Evolutionary conservation across 2,797 vertebrate species (phyloP), one percentile per base, ranked within the genome.

Genomic region (Ctenopoma multispine): DNA sequence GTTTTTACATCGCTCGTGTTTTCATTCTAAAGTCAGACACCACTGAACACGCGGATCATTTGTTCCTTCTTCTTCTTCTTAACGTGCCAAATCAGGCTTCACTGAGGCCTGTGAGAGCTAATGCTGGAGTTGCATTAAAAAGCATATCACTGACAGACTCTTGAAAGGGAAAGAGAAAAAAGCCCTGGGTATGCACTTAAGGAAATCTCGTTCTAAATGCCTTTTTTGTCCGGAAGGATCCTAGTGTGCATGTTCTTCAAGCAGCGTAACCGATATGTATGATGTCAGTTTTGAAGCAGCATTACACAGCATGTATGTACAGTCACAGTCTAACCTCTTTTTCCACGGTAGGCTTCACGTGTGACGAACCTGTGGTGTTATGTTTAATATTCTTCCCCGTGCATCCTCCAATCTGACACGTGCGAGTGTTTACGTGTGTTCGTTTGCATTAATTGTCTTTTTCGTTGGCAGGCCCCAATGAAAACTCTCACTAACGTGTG

Each of bases 391-490:
- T 77, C 76, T 83, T 18, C 72, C 87, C 81, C 85, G 66, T 88
- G 79, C 81, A 47, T 82, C 85, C 89, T 88, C 50, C 72, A 80
- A 7, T 61, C 6, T 63, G 67, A 21, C n/a, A 12, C 17, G 18
- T 4, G 17, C 3, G 51, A 63, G 63, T 41, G 58, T 34, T 38
- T 47, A 56, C 27, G 21, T 34, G 44, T 43, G 71, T 24, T 36
- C 15, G 78, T 64, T 12, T 85, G 69, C 87, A 82, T 75, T 5
- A 1, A n/a, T 14, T 53, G 64, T 85, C 24, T 8, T 72, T 94
- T 80, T 80, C 85, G 82, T 92, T 94, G 95, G 94, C 95, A 86
- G 96, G 96, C 92, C 92, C 95, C 96, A 89, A 83, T 92, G 79
- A 89, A 90, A 72, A 90, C 80, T 90, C 82, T 79, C 79, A 87